Evolutionary conservation across 2,113 vertebrate species (phyloP).

Genomic region (Colius striatus): DNA sequence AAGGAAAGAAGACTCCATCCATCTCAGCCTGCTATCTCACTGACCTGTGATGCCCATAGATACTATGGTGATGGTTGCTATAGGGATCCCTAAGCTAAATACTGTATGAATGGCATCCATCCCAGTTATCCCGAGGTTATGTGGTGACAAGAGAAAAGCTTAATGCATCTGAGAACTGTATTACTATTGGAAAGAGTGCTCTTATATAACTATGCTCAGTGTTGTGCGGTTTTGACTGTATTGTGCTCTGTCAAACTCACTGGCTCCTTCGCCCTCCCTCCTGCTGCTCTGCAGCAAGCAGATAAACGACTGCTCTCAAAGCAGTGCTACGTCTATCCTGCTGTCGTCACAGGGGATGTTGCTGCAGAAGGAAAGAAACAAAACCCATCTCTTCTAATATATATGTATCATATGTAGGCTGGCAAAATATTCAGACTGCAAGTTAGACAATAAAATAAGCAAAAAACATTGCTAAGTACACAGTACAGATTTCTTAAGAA

Average conservation of each 20-base stretch:
- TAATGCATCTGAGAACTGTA: conserved; percentile 21
- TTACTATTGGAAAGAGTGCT: conserved; percentile 27
- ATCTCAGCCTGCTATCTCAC: neutral
- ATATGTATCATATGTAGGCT: neutral
- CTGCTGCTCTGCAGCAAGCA: conserved; percentile 30
- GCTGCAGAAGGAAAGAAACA: conserved; percentile 25
- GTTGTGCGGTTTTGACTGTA: conserved; percentile 28
- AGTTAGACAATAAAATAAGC: conserved; percentile 15
- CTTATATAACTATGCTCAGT: neutral
- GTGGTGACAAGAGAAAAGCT: conserved; percentile 8
- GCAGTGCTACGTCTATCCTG: neutral
- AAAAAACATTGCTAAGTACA: conserved; percentile 9
- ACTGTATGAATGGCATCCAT: conserved; percentile 24
- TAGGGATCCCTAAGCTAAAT: conserved; percentile 40
- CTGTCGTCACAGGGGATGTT: neutral
- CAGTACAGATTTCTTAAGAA: neutral
- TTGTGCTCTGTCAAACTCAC: conserved; percentile 28
- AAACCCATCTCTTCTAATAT: conserved; percentile 12
- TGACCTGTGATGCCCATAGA: neutral
- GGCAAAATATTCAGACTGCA: conserved; percentile 40
- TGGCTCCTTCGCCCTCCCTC: neutral
- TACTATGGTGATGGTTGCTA: conserved; percentile 39
- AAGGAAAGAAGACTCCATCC: neutral
- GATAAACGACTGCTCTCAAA: conserved; percentile 48
- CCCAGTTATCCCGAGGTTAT: conserved; percentile 34